phyloP scores from a whole-genome alignment of 2,888 invertebrate species.

The Plagiodera versicolora region DNA sequence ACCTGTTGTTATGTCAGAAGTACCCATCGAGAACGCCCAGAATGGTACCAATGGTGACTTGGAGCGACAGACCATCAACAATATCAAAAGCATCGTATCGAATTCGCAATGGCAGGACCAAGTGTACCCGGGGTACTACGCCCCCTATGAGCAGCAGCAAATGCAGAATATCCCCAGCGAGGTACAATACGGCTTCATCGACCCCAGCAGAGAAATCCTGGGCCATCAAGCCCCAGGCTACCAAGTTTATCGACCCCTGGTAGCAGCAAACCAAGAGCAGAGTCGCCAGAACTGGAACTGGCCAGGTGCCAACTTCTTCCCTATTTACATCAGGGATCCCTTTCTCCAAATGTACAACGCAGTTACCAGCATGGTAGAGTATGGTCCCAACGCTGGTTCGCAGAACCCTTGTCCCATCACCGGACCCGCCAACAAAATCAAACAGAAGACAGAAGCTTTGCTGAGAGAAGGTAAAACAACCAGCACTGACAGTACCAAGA shows the following conservation, averaged over 20 bases:
- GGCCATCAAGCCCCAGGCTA: conserved; percentile 20
- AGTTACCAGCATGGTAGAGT: conserved; percentile 61
- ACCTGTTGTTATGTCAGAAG: neutral
- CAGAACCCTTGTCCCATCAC: conserved; percentile 34
- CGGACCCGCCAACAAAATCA: conserved; percentile 17
- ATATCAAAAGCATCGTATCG: conserved; percentile 46
- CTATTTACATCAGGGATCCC: conserved; percentile 63
- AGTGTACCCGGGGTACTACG: conserved; percentile 20
- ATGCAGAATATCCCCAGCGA: conserved; percentile 13
- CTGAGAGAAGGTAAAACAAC: conserved; percentile 26
- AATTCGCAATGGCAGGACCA: conserved; percentile 27
- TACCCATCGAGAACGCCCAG: neutral
- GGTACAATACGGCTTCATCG: conserved; percentile 17
- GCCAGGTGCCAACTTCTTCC: conserved; percentile 61
- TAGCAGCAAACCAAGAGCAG: conserved; percentile 18
- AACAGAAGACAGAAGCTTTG: conserved; percentile 16
- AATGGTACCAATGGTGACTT: conserved; percentile 21
- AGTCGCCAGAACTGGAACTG: conserved; percentile 50
- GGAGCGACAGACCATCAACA: conserved; percentile 45
- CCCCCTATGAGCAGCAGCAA: conserved; percentile 24
- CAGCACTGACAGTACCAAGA: conserved; percentile 20
- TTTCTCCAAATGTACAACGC: conserved; percentile 59
- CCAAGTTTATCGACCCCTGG: conserved; percentile 24
- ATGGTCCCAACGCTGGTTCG: conserved; percentile 60
- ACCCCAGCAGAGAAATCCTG: conserved; percentile 11